A percentile compares a stretch with the other conserved stretches of the same genome.
phyloP scores from a whole-genome alignment of 2,113 vertebrate genomes.

The Anser cygnoides region DNA sequence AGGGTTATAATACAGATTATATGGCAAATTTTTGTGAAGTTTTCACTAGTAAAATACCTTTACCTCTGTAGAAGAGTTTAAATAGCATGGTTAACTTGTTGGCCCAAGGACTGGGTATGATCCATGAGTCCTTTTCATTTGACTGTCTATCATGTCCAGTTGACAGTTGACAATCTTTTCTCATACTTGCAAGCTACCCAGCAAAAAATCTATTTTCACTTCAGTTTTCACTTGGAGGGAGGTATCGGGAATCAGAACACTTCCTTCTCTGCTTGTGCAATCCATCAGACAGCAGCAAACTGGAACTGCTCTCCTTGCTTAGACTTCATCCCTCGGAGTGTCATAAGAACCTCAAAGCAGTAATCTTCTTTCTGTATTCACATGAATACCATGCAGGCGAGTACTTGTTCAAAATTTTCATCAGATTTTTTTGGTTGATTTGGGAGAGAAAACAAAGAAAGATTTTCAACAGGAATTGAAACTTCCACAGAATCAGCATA shows the following conservation, averaged over 20 bases:
- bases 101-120: background rate
- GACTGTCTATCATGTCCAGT: accelerated
- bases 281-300: accelerated
- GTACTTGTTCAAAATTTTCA: accelerated
- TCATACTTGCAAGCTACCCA: background rate
- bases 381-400: background rate
- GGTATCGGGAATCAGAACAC: accelerated
- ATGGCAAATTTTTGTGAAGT: background rate
- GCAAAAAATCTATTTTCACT: background rate
- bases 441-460: accelerated
- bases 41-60: background rate
- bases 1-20: background rate
- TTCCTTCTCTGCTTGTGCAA: background rate
- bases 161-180: background rate
- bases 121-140: accelerated
- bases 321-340: background rate
- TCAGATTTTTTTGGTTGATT: background rate
- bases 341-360: background rate
- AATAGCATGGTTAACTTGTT: accelerated
- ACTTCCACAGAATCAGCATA: background rate
- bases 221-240: background rate
- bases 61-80: background rate
- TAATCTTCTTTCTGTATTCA: accelerated
- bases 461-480: background rate
- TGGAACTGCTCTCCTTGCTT: background rate